Evolutionary conservation across 1,140 invertebrate species (phyloP).

Genomic region (Drosophila athabasca): DNA sequence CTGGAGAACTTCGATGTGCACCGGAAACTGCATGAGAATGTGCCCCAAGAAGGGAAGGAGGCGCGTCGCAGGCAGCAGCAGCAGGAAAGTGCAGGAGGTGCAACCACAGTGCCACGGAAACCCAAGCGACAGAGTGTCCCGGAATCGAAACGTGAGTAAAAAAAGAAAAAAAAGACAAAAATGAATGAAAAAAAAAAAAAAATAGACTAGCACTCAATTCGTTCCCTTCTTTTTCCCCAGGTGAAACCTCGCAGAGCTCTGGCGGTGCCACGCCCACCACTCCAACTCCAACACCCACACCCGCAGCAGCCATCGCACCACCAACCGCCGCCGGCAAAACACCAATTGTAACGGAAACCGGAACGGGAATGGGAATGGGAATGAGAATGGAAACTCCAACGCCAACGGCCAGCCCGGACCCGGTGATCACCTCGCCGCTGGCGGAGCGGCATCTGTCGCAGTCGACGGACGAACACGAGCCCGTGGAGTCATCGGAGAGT

Average conservation of each 20-base stretch:
- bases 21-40: constrained; percentile 76
- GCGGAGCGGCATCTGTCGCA: constrained; percentile 48
- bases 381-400: constrained; percentile 7
- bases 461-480: constrained; percentile 85
- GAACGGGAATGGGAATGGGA: background rate
- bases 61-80: constrained; percentile 8
- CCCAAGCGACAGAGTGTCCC: constrained; percentile 71
- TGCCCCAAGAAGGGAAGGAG: constrained; percentile 18
- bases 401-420: background rate
- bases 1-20: constrained; percentile 82
- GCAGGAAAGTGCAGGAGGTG: background rate
- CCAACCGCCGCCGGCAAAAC: background rate
- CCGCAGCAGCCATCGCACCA: constrained; percentile 1
- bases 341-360: background rate
- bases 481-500: constrained; percentile 90
- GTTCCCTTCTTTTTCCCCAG: background rate
- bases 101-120: constrained; percentile 53
- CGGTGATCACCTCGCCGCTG: constrained; percentile 28
- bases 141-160: constrained; percentile 58
- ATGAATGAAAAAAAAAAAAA: background rate
- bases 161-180: too few relatives aligned
- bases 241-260: constrained; percentile 43
- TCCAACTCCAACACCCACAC: constrained; percentile 34
- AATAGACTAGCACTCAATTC: background rate
- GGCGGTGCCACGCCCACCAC: constrained; percentile 51